A percentile compares a stretch with the other conserved stretches of the same genome.
These are phyloP conservation scores for Halcyon malimbica DNA, from an alignment of 2,113 vertebrate genomes.

Conservation along the genomic window DNA sequence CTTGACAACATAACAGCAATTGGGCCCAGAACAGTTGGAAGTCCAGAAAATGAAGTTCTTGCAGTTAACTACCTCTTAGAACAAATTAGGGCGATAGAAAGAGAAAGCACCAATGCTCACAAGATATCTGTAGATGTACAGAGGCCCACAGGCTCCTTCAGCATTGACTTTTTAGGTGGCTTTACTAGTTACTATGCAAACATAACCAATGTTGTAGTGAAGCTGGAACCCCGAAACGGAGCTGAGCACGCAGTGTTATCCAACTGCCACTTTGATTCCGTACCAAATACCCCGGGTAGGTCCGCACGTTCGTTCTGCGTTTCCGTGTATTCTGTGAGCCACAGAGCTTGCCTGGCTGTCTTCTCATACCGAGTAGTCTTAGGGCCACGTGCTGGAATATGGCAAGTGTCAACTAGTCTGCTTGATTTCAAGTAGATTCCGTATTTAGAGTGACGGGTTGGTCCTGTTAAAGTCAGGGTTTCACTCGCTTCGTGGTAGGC, in stretches of 20 bases:
- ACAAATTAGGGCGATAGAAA: slow-evolving; percentile 84
- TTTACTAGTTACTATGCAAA: slow-evolving; percentile 97
- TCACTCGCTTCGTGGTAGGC: not conserved
- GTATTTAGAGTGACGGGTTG: not conserved
- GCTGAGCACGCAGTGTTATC: slow-evolving; percentile 90
- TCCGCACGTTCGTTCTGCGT: not conserved
- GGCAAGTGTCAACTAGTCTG: not conserved
- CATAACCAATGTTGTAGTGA: slow-evolving; percentile 91
- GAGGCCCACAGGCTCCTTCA: slow-evolving; percentile 93
- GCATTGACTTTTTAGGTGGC: slow-evolving; percentile 94
- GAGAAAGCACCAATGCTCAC: slow-evolving; percentile 77
- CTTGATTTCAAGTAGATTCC: not conserved
- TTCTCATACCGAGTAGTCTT: not conserved
- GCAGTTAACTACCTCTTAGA: slow-evolving; percentile 90
- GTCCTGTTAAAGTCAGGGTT: not conserved
- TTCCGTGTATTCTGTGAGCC: fast-evolving
- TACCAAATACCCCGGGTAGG: slow-evolving; percentile 92
- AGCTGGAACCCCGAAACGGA: slow-evolving; percentile 86
- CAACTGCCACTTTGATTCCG: slow-evolving; percentile 97
- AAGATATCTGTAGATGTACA: slow-evolving; percentile 86
- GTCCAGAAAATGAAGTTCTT: slow-evolving; percentile 90
- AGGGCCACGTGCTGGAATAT: not conserved
- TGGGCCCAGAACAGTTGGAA: slow-evolving; percentile 92
- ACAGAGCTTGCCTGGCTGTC: not conserved
- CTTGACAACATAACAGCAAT: slow-evolving; percentile 91